Base-by-base conservation (phyloP, 2,888 invertebrate genomes). In the Agriopis leucophaearia region DNA sequence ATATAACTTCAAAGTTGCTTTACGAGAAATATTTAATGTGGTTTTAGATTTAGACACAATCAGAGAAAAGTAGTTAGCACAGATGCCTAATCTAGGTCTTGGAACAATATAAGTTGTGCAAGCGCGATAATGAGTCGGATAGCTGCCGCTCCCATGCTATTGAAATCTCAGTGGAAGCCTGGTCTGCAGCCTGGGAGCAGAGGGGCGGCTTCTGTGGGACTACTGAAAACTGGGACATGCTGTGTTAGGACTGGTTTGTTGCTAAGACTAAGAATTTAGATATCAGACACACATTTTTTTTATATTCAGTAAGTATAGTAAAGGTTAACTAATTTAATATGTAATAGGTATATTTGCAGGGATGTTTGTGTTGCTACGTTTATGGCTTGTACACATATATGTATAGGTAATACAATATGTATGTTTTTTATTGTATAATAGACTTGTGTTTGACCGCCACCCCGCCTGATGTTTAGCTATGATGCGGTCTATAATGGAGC, bases 71-170 rank as follows among this genome's bases (percentile, higher is more conserved):
- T 52, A 58, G 58, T 52, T 64, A 45, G 36, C 48, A 8, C 66
- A 66, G 75, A 75, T 76, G 63, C 70, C 57, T 74, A 64, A 68
- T 75, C 77, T 74, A 68, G 67, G 70, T 62, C 69, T 55, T 59
- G 74, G 63, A 76, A 81, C 80, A 80, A 83, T 81, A 81, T 76
- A 80, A 73, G 74, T 78, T 77, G 78, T 73, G 61, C 64, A 69
- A 54, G 73, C 72, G 73, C 72, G 84, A 84, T 83, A 81, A 77
- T 81, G 81, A 78, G 75, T 10, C 36, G 72, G 82, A 84, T 82
- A 82, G 66, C 67, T 18, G 44, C 5, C 15, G 36, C 80, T 81
- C 86, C 76, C 84, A 85, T 74, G 76, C 69, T 64, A 70, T 66
- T 62, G 60, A 56, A 66, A 62, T 65, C 65, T 64, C 27, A 70